phyloP scores from a whole-genome alignment of 1,140 invertebrate genomes.

The Mizuhopecten yessoensis region DNA sequence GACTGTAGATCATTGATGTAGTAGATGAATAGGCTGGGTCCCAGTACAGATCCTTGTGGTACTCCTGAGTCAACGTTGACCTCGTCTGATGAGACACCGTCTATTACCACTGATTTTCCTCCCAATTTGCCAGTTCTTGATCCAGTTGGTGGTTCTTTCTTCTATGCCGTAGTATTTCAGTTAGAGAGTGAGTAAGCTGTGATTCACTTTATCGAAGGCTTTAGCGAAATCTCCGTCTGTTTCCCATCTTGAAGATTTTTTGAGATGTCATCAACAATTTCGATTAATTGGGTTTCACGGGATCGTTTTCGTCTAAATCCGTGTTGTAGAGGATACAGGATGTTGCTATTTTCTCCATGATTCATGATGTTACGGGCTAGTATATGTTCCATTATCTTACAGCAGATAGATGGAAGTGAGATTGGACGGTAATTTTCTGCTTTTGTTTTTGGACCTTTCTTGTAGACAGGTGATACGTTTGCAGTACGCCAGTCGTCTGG shows the following conservation, averaged over 20 bases:
- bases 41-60: too few species aligned
- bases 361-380: constrained; percentile 30
- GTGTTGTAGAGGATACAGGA: constrained; percentile 46
- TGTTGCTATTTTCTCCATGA: constrained; percentile 28
- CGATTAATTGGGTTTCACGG: constrained; percentile 56
- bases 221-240: constrained; percentile 2
- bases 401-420: constrained; percentile 1
- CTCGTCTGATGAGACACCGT: too few species aligned
- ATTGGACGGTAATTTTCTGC: constrained; percentile 44
- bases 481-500: too few species aligned
- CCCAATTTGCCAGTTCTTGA: background rate
- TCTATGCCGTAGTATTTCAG: too few species aligned
- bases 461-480: too few species aligned
- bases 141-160: too few species aligned
- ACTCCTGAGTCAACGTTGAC: too few species aligned
- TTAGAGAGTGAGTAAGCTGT: too few species aligned
- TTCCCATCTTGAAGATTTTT: constrained; percentile 20
- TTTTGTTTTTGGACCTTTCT: too few species aligned
- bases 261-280: constrained; percentile 51
- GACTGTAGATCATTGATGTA: too few species aligned
- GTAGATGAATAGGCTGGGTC: too few species aligned
- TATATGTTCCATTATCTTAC: constrained; percentile 41
- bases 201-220: too few species aligned
- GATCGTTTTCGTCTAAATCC: constrained; percentile 48
- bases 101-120: background rate